Base-by-base conservation (phyloP, 2,888 invertebrate species). In the Lottia gigantea region DNA sequence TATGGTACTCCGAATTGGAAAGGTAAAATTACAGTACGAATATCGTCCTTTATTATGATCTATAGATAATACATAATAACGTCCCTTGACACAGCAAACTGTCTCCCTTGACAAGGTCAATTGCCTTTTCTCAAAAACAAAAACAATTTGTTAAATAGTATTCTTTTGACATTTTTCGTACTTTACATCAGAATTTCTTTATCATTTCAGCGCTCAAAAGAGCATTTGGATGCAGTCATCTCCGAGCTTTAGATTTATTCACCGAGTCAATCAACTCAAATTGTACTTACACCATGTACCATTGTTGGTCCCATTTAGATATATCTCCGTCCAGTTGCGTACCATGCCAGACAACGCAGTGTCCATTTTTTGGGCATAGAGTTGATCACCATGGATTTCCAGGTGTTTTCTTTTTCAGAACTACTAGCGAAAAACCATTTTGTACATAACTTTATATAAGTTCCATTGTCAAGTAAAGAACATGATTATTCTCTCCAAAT, bases 161-260 rank as follows among this genome's bases (percentile, higher is more conserved):
- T 8, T 11, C 7, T 40, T 40, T 31, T 31, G 2, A 3, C 61
- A 62, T 19, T 67, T 62, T 8, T 61, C 55, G 31, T 16, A 62
- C 45, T 45, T 26, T 26, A 63, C 15, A 3, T 16, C 6, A 25
- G 14, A 11, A 26, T 16, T 25, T 63, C 46, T 26, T n/a, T 23
- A 12, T 26, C 47, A 3, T 77, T 76, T 68, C 71, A 80, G 78
- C 74, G 64, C 61, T 76, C 0, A 69, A 70, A 12, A 46, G 71
- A 16, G 73, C 76, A 46, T 89, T 97, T 26, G 93, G 94, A 55
- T 97, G 97, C 88, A 94, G 95, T 88, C 97, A 97, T 86, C 91
- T 95, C 69, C 90, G 96, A 68, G 94, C 95, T 75, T 92, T 95
- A 85, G 93, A 94, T 80, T 93, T 92, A 83, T 96, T 95, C 85